Conservation (phyloP, 2,113 vertebrate species). For the Rhinopithecus roxellana region DNA sequence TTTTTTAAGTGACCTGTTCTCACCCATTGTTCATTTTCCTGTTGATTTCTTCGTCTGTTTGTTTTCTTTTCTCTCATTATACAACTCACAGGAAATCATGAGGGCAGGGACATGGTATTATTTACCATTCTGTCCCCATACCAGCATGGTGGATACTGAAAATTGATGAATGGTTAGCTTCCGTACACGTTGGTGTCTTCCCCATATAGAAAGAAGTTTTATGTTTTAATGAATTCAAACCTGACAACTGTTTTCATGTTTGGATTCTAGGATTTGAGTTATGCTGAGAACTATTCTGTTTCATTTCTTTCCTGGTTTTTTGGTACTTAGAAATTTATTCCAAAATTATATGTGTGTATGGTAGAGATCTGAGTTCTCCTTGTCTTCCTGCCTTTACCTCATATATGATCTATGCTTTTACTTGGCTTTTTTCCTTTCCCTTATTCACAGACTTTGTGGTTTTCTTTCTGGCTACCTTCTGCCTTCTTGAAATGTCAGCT, state of each 20-base stretch:
- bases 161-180: neutral
- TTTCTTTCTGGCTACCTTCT: neutral
- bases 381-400: neutral
- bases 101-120: neutral
- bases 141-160: neutral
- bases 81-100: neutral
- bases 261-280: neutral
- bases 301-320: neutral
- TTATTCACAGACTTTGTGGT: neutral
- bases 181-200: neutral
- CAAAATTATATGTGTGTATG: neutral
- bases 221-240: neutral
- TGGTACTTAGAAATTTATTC: neutral
- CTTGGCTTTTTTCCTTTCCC: neutral
- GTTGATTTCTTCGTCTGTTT: neutral
- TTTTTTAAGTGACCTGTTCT: neutral
- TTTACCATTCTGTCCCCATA: neutral
- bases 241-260: neutral
- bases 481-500: neutral
- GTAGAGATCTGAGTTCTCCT: neutral
- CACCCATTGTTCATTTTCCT: neutral
- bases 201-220: neutral
- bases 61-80: neutral
- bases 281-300: neutral
- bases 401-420: neutral